Conservation (phyloP, 2,888 invertebrate genomes). For the Cerastis leucographa region DNA sequence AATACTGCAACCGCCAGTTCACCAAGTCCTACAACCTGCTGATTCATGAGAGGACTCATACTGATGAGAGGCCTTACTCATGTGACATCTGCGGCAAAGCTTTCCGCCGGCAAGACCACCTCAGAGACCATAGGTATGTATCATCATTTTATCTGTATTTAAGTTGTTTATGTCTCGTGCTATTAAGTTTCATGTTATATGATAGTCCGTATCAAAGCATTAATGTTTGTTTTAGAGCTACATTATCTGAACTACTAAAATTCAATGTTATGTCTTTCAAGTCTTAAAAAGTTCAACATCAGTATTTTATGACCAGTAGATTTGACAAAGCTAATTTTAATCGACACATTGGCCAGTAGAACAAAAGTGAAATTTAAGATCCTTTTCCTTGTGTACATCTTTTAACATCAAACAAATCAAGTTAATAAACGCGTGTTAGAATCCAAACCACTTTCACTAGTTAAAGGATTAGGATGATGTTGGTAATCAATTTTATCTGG, state of each 20-base stretch:
- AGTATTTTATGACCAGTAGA: background rate
- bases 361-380: background rate
- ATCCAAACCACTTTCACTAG: slow-evolving; percentile 69
- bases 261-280: slow-evolving; percentile 8
- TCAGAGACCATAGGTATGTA: slow-evolving; percentile 96
- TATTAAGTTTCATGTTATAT: slow-evolving; percentile 60
- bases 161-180: slow-evolving; percentile 44
- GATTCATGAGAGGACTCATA: slow-evolving; percentile 99
- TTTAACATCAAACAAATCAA: slow-evolving; percentile 23
- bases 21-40: slow-evolving; percentile 99
- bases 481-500: slow-evolving; percentile 70
- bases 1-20: slow-evolving; percentile 99
- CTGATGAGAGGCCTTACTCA: slow-evolving; percentile 98
- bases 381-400: background rate
- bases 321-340: background rate
- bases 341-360: background rate
- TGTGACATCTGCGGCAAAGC: slow-evolving; percentile 99
- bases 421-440: slow-evolving; percentile 29
- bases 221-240: slow-evolving; percentile 39
- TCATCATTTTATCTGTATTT: slow-evolving; percentile 45
- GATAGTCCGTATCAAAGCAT: slow-evolving; percentile 54
- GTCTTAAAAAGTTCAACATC: slow-evolving; percentile 20
- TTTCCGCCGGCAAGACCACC: slow-evolving; percentile 98
- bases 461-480: slow-evolving; percentile 52
- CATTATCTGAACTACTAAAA: slow-evolving; percentile 58